A percentile compares a stretch with the other conserved stretches of the same genome.
These are phyloP conservation scores for Megastigmus dorsalis DNA, from an alignment of 2,888 invertebrate species.

Conservation along the genomic window DNA sequence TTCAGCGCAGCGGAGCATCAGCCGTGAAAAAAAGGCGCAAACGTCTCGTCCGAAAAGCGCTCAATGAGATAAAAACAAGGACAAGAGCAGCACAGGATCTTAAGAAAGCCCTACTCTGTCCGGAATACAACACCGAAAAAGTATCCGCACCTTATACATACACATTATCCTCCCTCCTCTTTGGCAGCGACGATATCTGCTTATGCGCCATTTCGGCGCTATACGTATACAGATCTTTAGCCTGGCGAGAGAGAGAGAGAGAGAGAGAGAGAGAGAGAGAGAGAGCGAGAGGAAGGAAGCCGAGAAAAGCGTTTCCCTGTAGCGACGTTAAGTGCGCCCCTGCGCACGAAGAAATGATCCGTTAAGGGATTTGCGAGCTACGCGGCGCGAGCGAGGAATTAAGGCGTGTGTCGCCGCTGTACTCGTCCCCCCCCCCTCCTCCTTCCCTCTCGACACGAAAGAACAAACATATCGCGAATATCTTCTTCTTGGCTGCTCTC, in stretches of 20 bases:
- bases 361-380: slow-evolving; percentile 43
- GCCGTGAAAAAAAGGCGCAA: slow-evolving; percentile 5
- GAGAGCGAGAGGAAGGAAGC: neutral
- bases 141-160: slow-evolving; percentile 13
- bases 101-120: no score
- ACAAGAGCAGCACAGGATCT: no score
- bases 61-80: slow-evolving; percentile 27
- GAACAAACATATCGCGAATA: no score
- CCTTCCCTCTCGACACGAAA: no score
- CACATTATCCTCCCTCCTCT: neutral
- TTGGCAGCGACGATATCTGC: slow-evolving; percentile 42
- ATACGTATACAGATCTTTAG: neutral
- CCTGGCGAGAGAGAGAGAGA: neutral
- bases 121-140: neutral
- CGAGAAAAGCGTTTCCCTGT: slow-evolving; percentile 40
- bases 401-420: slow-evolving; percentile 16
- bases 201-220: slow-evolving; percentile 28
- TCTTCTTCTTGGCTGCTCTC: neutral
- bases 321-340: slow-evolving; percentile 37
- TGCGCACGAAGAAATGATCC: slow-evolving; percentile 48
- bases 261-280: neutral
- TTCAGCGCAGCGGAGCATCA: no score
- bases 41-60: neutral
- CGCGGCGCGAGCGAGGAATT: slow-evolving; percentile 17
- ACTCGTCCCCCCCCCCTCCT: no score